A percentile compares a stretch with the other conserved stretches of the same genome.
Evolutionary conservation across 2,113 vertebrate species (phyloP).

Genomic region (Peromyscus leucopus): DNA sequence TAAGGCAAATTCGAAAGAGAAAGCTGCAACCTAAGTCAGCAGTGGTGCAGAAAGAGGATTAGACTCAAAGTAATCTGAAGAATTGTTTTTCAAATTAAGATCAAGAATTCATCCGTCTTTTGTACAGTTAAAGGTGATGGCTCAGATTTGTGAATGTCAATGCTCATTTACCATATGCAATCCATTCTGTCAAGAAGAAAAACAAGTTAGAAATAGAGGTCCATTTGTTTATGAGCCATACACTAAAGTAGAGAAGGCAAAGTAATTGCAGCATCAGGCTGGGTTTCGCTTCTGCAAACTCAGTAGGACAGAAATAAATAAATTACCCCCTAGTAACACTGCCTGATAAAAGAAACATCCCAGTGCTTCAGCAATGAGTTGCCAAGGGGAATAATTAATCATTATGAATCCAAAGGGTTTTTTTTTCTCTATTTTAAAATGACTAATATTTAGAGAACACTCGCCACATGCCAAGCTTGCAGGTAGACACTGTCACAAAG

Average conservation of each 20-base stretch:
- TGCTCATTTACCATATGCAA: not conserved
- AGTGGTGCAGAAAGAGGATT: not conserved
- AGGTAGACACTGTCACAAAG: not conserved
- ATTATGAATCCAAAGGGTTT: not conserved
- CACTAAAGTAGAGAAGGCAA: not conserved
- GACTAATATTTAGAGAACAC: conserved; percentile 34
- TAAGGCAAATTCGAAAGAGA: conserved; percentile 49
- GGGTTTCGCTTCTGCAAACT: not conserved
- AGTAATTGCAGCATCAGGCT: not conserved
- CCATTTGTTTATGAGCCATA: not conserved
- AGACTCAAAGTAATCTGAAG: not conserved
- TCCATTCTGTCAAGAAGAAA: not conserved
- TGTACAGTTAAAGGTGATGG: not conserved
- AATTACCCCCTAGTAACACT: not conserved
- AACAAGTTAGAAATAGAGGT: not conserved
- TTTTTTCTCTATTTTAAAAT: conserved; percentile 43
- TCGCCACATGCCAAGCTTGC: not conserved
- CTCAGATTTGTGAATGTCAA: not conserved
- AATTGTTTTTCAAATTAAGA: conserved; percentile 36
- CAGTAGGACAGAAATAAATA: not conserved
- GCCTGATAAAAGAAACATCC: not conserved
- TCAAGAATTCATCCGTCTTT: conserved; percentile 1
- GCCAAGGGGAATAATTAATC: conserved; percentile 31
- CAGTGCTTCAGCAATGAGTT: not conserved
- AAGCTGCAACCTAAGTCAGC: not conserved